Percentiles rank a stretch among this genome's conserved stretches.
These are phyloP conservation scores for Trissolcus brochymenae DNA, from an alignment of 2,888 invertebrate species.

Conservation along the genomic window DNA sequence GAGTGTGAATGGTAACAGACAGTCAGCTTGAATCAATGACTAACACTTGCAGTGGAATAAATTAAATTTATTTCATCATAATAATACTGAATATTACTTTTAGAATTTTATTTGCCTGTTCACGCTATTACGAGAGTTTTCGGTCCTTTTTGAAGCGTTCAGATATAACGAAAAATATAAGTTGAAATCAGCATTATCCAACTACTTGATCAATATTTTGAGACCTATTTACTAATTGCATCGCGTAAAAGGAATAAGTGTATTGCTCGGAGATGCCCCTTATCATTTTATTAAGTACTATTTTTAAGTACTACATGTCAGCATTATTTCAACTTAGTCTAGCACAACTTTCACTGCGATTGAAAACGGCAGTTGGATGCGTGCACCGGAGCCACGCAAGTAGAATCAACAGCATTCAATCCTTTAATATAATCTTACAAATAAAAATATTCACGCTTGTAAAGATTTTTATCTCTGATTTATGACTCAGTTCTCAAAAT, in stretches of 20 bases:
- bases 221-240: slow-evolving; percentile 6
- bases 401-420: slow-evolving; percentile 33
- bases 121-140: too few relatives aligned
- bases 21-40: too few relatives aligned
- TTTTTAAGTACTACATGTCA: slow-evolving; percentile 49
- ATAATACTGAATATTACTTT: too few relatives aligned
- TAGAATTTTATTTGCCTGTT: too few relatives aligned
- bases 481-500: too few relatives aligned
- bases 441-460: too few relatives aligned
- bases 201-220: not conserved
- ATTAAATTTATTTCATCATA: too few relatives aligned
- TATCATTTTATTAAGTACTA: slow-evolving; percentile 20
- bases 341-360: slow-evolving; percentile 52
- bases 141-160: too few relatives aligned
- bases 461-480: too few relatives aligned
- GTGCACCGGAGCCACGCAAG: slow-evolving; percentile 29
- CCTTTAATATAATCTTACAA: slow-evolving; percentile 14
- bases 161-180: not conserved
- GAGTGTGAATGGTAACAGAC: too few relatives aligned
- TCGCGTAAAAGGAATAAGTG: slow-evolving; percentile 7
- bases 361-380: slow-evolving; percentile 50
- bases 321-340: slow-evolving; percentile 46
- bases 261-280: slow-evolving; percentile 23
- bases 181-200: not conserved
- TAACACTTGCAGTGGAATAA: too few relatives aligned